Evolutionary conservation across 2,888 invertebrate species (phyloP), one percentile per base, ranked within the genome.

Genomic region (Drosophila ochracea): DNA sequence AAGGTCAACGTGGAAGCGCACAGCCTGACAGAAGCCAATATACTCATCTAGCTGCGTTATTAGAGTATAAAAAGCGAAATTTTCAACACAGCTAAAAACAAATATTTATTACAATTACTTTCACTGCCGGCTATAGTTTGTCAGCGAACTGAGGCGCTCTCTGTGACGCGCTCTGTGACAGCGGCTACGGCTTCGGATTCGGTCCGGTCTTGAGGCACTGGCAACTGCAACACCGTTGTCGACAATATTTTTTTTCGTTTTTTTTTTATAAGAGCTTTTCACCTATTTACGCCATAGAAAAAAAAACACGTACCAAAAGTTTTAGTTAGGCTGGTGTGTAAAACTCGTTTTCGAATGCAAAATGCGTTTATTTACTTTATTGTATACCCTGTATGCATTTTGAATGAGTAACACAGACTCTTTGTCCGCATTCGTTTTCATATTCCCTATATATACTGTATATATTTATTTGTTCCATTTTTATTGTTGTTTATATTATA

Each of bases 311-410:
- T 83, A 84, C 69, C 73, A 73, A 78, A 73, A 37, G 59, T 68
- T 76, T 68, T 50, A 55, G 74, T 75, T 64, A 59, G 7, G n/a
- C 59, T 50, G 41, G 33, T 60, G 64, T 59, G 63, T 69, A 63
- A 84, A 86, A 86, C 86, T 66, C 66, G 84, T 84, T 84, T 85
- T 75, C 52, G 60, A 85, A 81, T 83, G 81, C 86, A 84, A 85
- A 83, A 78, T 66, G 74, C 60, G 67, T 69, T 55, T 37, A 21
- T 58, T 43, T 66, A 55, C 21, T 54, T 43, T 64, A 58, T 11
- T 54, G 39, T 39, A 37, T 55, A n/a, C 52, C 52, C 52, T 52
- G 52, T 52, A 31, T n/a, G 11, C 30, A 52, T 11, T 30, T 30
- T 19, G n/a, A n/a, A 30, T 39, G 25, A 25, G 47, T 16, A 16